Conservation (phyloP, 1,140 invertebrate species). For the Lutraria rhynchaena region DNA sequence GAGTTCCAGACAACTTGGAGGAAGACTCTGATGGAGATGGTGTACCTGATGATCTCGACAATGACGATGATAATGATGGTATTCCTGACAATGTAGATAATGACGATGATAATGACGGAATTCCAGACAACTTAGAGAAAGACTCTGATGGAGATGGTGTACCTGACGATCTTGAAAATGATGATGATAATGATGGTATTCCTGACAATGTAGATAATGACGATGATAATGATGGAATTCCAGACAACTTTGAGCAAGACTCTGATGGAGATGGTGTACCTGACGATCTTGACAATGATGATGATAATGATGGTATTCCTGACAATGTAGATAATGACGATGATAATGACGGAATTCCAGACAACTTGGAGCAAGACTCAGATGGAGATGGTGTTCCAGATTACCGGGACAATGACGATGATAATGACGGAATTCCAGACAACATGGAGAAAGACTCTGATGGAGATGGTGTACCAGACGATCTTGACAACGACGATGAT, state of each 20-base stretch:
- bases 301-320: conserved; percentile 71
- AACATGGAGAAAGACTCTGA: conserved; percentile 65
- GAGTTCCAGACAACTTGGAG: conserved; percentile 46
- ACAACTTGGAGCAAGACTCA: conserved; percentile 64
- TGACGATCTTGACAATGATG: conserved; percentile 65
- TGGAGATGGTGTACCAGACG: conserved; percentile 71
- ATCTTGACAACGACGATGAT: conserved; percentile 67
- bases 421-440: conserved; percentile 75
- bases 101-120: conserved; percentile 76
- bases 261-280: conserved; percentile 63
- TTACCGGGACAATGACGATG: conserved; percentile 72
- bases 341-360: conserved; percentile 76
- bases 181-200: conserved; percentile 70
- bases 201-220: conserved; percentile 62
- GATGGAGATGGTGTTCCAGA: conserved; percentile 76
- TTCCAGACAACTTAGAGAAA: conserved; percentile 62
- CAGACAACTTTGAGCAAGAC: conserved; percentile 57
- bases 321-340: conserved; percentile 72
- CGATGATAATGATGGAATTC: conserved; percentile 64
- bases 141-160: conserved; percentile 75
- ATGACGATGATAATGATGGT: conserved; percentile 69
- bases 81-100: conserved; percentile 69
- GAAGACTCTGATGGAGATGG: conserved; percentile 70
- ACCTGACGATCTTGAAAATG: conserved; percentile 64
- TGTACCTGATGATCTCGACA: conserved; percentile 68